phyloP scores from a whole-genome alignment of 2,888 invertebrate species.

The Balanococcus diminutus region DNA sequence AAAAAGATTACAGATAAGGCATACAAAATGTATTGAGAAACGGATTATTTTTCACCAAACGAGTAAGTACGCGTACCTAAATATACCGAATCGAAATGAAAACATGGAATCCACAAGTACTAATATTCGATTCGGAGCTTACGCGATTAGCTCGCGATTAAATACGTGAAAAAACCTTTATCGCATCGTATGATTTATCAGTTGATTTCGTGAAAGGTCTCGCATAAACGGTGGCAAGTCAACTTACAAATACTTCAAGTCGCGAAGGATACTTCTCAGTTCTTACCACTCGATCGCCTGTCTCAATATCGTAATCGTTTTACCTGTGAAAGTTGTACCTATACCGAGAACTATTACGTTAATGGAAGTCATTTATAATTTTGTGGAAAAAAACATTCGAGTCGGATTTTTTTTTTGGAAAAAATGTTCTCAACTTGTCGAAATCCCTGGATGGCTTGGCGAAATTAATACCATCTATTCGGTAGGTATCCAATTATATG shows the following conservation, averaged over 20 bases:
- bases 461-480: not conserved
- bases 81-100: not conserved
- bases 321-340: conserved; percentile 8
- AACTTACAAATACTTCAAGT: conserved; percentile 9
- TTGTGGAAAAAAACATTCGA: not conserved
- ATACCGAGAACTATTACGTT: not conserved
- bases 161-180: not conserved
- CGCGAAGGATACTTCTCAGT: not conserved
- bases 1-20: not conserved
- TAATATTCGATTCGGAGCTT: not conserved
- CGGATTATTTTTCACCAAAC: conserved; percentile 27
- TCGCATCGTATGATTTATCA: not conserved
- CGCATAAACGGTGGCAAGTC: conserved; percentile 11
- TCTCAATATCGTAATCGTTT: conserved; percentile 3
- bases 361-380: not conserved
- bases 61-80: not conserved
- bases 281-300: not conserved
- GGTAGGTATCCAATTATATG: not conserved
- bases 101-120: not conserved
- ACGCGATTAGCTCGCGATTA: conserved; percentile 29
- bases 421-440: not conserved
- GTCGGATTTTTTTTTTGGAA: not conserved
- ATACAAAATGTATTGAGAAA: not conserved
- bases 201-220: not conserved
- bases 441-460: no score